Percentiles rank a stretch among this genome's conserved stretches.
Conservation (phyloP, 30 jellyfish, hydroid and myxozoan genomes). For the Clytia hemisphaerica region DNA sequence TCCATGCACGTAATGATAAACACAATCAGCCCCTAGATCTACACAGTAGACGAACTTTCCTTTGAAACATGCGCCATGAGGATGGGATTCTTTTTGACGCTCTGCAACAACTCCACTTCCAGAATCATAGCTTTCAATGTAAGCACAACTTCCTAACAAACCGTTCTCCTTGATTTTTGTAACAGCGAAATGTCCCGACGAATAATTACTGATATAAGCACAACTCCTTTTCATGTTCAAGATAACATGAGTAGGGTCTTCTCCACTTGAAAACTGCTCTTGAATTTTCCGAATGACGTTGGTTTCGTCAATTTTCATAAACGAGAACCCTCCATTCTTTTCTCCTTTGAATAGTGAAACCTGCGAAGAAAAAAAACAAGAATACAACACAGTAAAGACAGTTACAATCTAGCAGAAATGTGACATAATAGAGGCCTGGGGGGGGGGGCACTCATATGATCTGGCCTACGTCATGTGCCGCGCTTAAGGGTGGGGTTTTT, state of each 20-base stretch:
- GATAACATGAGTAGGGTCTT: slow-evolving; percentile 22
- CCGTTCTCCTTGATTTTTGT: slow-evolving; percentile 17
- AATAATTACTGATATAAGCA: slow-evolving; percentile 21
- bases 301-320: neutral
- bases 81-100: slow-evolving; percentile 29
- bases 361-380: neutral
- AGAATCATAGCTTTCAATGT: slow-evolving; percentile 18
- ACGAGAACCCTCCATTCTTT: slow-evolving; percentile 29
- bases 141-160: slow-evolving; percentile 8
- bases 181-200: slow-evolving; percentile 37
- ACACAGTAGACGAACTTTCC: slow-evolving; percentile 27
- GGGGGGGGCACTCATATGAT: too few relatives aligned
- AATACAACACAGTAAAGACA: too few relatives aligned
- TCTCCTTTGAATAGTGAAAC: slow-evolving; percentile 21
- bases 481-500: too few relatives aligned
- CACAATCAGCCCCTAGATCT: slow-evolving; percentile 33
- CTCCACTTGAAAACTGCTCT: slow-evolving; percentile 31
- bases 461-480: too few relatives aligned
- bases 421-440: too few relatives aligned
- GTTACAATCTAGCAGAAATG: too few relatives aligned
- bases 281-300: neutral
- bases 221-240: neutral
- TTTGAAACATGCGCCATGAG: slow-evolving; percentile 32
- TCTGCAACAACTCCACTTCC: slow-evolving; percentile 26
- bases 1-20: slow-evolving; percentile 31